phyloP scores from a whole-genome alignment of 2,113 vertebrate species.

The Theropithecus gelada region DNA sequence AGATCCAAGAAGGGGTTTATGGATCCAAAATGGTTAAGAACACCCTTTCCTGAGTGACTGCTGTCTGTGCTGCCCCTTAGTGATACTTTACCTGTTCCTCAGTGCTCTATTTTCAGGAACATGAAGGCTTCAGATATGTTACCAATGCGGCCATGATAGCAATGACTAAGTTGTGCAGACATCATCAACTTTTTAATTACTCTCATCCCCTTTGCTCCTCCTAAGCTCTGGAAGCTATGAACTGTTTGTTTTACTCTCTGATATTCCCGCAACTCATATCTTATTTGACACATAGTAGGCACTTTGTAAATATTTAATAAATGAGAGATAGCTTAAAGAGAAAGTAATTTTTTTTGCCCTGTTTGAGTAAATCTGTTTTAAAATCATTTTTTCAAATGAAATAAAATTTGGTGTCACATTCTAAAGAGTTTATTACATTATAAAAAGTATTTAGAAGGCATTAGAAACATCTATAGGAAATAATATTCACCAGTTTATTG shows the following conservation, averaged over 20 bases:
- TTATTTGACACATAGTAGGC: background rate
- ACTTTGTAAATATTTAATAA: constrained; percentile 39
- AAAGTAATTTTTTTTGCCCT: background rate
- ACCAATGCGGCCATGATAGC: background rate
- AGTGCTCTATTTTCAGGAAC: constrained; percentile 55
- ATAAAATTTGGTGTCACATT: constrained; percentile 48
- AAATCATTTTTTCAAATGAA: constrained; percentile 22
- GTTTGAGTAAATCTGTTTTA: constrained; percentile 39
- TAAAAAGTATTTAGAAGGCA: constrained; percentile 66
- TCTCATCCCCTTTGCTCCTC: background rate
- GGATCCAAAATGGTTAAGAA: background rate
- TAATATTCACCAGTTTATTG: constrained; percentile 36
- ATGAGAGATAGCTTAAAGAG: constrained; percentile 42
- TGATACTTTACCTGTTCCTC: constrained; percentile 32
- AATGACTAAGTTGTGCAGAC: background rate
- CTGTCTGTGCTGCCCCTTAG: background rate
- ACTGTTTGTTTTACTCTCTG: constrained; percentile 10
- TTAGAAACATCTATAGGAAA: constrained; percentile 49
- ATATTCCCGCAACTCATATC: constrained; percentile 11
- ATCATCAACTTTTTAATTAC: background rate
- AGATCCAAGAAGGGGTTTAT: background rate
- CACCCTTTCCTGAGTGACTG: background rate
- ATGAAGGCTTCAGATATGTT: constrained; percentile 13
- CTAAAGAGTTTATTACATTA: constrained; percentile 56
- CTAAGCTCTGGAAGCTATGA: background rate